These are phyloP conservation scores for Tortrix viridana DNA, from an alignment of 2,888 invertebrate genomes.

Conservation along the genomic window DNA sequence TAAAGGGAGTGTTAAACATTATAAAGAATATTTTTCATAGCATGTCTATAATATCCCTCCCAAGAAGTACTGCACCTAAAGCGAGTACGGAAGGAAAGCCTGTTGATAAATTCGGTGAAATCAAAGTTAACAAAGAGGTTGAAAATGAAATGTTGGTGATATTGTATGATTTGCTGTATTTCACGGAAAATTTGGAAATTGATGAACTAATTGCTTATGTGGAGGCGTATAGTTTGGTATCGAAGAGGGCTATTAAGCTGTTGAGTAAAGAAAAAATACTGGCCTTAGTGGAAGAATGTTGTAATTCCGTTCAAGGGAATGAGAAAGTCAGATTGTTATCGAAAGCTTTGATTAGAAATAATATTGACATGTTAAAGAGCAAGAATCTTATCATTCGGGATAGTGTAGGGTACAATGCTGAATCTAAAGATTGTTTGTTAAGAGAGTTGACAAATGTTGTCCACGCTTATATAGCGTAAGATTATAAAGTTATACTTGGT, in stretches of 20 bases:
- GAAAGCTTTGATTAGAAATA: conserved; percentile 58
- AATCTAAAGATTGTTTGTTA: conserved; percentile 38
- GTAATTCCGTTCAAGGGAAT: conserved; percentile 45
- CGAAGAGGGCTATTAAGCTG: conserved; percentile 65
- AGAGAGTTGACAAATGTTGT: conserved; percentile 19
- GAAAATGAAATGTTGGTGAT: conserved; percentile 67
- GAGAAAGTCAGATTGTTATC: conserved; percentile 58
- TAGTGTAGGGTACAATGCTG: conserved; percentile 37
- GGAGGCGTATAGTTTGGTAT: conserved; percentile 58
- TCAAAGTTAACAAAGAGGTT: conserved; percentile 67
- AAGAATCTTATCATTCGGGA: conserved; percentile 42
- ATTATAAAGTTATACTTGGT: not conserved
- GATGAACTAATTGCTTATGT: conserved; percentile 59
- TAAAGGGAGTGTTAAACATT: conserved; percentile 55
- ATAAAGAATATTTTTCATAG: conserved; percentile 64
- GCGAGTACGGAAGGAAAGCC: conserved; percentile 48
- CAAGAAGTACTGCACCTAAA: conserved; percentile 53
- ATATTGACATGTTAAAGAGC: conserved; percentile 59
- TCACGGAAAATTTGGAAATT: conserved; percentile 55
- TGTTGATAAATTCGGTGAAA: conserved; percentile 52
- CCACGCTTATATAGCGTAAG: conserved; percentile 17
- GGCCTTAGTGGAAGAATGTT: conserved; percentile 56
- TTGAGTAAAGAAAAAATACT: conserved; percentile 65
- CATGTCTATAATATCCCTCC: conserved; percentile 57
- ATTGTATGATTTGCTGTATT: conserved; percentile 58